phyloP scores from a whole-genome alignment of 2,113 vertebrate species.

The Myiozetetes cayanensis region DNA sequence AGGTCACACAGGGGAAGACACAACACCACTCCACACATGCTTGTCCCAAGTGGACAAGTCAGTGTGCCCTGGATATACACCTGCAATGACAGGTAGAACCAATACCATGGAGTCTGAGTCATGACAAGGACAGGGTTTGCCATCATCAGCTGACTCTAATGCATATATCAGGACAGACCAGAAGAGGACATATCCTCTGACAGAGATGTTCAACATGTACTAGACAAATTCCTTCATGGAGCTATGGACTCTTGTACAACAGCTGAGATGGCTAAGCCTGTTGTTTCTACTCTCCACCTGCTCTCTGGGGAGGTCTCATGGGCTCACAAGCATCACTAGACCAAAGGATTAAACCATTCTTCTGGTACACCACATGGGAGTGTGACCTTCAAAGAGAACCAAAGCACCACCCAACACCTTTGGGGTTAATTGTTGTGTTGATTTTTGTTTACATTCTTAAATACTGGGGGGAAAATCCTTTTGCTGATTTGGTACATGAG shows the following conservation, averaged over 20 bases:
- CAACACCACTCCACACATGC: neutral
- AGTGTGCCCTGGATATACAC: fast-evolving
- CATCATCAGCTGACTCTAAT: neutral
- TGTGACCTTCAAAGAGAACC: neutral
- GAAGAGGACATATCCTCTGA: neutral
- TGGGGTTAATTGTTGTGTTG: neutral
- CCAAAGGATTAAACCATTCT: neutral
- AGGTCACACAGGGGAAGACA: neutral
- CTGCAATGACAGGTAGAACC: neutral
- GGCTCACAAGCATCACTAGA: neutral
- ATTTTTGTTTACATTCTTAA: neutral
- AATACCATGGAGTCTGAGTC: neutral
- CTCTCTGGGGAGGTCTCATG: neutral
- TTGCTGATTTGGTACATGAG: neutral
- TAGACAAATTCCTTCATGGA: neutral
- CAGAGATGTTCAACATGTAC: neutral
- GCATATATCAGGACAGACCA: neutral
- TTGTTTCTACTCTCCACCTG: neutral
- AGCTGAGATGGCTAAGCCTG: neutral
- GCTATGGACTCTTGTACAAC: neutral
- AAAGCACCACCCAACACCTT: neutral
- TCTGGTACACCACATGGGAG: fast-evolving
- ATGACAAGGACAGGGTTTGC: neutral
- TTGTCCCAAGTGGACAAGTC: neutral
- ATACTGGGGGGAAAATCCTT: neutral